Conservation (phyloP, 2,113 vertebrate species). For the Bubo scandiacus region DNA sequence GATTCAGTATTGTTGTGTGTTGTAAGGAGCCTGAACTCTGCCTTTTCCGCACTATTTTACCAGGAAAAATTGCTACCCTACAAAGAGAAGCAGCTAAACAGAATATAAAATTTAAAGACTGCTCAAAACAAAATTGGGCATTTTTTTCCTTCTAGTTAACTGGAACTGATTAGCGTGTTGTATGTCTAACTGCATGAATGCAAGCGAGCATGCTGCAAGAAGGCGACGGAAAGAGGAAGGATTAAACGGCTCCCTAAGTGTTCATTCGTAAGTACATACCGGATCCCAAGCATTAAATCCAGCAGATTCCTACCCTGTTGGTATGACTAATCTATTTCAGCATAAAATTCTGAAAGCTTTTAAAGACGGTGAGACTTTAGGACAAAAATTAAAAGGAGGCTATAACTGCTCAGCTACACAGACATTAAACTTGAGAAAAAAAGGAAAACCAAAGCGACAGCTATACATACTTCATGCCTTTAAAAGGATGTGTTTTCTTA, state of each 20-base stretch:
- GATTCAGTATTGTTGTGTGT: not conserved
- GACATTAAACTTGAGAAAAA: not conserved
- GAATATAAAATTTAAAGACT: not conserved
- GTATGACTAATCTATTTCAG: not conserved
- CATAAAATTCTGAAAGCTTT: not conserved
- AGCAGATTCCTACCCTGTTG: not conserved
- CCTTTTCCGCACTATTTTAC: not conserved
- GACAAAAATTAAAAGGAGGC: not conserved
- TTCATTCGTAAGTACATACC: not conserved
- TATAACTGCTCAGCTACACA: not conserved
- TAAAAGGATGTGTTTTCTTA: not conserved
- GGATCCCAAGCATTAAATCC: not conserved
- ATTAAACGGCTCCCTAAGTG: not conserved
- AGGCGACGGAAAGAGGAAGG: not conserved
- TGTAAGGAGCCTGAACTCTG: not conserved
- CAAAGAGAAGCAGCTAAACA: not conserved
- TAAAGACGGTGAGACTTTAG: not conserved
- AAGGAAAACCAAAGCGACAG: not conserved
- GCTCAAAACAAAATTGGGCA: not conserved
- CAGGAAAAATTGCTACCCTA: not conserved
- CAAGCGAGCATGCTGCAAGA: not conserved
- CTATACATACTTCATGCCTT: not conserved
- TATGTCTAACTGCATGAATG: not conserved
- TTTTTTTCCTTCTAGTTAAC: not conserved
- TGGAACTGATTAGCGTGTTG: not conserved